Percentiles rank a stretch among this genome's conserved stretches.
These are phyloP conservation scores for Papilio protenor DNA, from an alignment of 2,888 invertebrate species.

Conservation along the genomic window DNA sequence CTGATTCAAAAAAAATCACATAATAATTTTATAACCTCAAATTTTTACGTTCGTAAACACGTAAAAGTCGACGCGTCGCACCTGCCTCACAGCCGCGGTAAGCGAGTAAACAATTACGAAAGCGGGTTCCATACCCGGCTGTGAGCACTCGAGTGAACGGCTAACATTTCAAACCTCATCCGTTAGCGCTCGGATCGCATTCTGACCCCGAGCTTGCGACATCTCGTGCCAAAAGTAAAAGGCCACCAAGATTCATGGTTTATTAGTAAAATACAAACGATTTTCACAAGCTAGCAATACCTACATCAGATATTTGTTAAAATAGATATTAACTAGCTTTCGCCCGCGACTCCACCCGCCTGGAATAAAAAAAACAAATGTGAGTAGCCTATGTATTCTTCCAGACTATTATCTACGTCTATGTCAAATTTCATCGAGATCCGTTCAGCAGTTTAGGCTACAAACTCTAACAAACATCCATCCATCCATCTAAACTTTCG, in stretches of 20 bases:
- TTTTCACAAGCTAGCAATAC: neutral
- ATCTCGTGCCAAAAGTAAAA: constrained; percentile 65
- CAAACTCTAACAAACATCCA: too few relatives aligned
- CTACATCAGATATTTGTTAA: neutral
- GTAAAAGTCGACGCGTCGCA: constrained; percentile 23
- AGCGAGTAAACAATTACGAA: constrained; percentile 46
- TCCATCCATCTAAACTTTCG: too few relatives aligned
- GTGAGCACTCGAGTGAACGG: constrained; percentile 43
- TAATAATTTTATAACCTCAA: neutral
- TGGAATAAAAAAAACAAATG: too few relatives aligned
- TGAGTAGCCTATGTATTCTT: too few relatives aligned
- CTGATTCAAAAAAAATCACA: too few relatives aligned
- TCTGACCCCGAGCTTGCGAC: constrained; percentile 64
- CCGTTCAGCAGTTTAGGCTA: too few relatives aligned
- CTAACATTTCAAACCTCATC: constrained; percentile 53
- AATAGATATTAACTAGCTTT: neutral
- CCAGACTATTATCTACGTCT: too few relatives aligned
- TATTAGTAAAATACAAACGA: neutral
- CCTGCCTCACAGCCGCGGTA: constrained; percentile 33
- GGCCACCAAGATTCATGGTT: constrained; percentile 55
- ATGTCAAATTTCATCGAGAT: too few relatives aligned
- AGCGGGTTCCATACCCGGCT: constrained; percentile 45
- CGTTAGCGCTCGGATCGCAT: constrained; percentile 55
- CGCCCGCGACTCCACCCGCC: too few relatives aligned
- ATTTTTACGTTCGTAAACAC: neutral